phyloP scores from a whole-genome alignment of 1,140 invertebrate species.

The Aphelinus certus region DNA sequence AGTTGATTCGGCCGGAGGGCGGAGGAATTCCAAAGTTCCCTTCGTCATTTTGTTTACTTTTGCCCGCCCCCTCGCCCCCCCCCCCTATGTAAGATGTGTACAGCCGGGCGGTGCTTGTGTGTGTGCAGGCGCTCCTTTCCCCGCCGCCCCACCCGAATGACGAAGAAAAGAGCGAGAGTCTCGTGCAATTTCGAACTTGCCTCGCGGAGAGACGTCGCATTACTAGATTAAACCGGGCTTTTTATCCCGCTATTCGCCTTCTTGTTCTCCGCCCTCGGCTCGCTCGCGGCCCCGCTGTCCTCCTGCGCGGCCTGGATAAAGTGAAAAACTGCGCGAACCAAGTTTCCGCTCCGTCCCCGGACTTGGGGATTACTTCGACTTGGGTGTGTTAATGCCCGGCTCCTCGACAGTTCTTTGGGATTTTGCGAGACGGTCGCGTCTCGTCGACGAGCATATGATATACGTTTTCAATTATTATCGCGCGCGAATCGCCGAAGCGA shows the following conservation, averaged over 20 bases:
- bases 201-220: slow-evolving; percentile 47
- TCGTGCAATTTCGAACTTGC: slow-evolving; percentile 47
- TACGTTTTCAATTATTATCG: too few species aligned
- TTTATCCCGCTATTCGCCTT: slow-evolving; percentile 48
- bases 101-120: not conserved
- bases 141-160: slow-evolving; percentile 20
- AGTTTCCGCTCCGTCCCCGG: too few species aligned
- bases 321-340: too few species aligned
- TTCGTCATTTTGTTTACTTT: slow-evolving; percentile 50
- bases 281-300: not conserved
- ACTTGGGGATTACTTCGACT: too few species aligned
- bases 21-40: slow-evolving; percentile 52
- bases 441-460: too few species aligned
- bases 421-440: too few species aligned
- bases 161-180: slow-evolving; percentile 45
- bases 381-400: too few species aligned
- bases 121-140: not conserved
- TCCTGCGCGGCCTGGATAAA: too few species aligned
- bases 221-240: slow-evolving; percentile 56
- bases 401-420: too few species aligned
- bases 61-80: not conserved
- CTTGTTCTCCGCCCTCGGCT: not conserved
- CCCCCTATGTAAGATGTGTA: not conserved
- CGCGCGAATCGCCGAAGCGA: too few species aligned
- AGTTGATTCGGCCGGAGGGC: slow-evolving; percentile 44